Conservation (phyloP, 2,797 vertebrate genomes). For the Loris lydekkerianus region DNA sequence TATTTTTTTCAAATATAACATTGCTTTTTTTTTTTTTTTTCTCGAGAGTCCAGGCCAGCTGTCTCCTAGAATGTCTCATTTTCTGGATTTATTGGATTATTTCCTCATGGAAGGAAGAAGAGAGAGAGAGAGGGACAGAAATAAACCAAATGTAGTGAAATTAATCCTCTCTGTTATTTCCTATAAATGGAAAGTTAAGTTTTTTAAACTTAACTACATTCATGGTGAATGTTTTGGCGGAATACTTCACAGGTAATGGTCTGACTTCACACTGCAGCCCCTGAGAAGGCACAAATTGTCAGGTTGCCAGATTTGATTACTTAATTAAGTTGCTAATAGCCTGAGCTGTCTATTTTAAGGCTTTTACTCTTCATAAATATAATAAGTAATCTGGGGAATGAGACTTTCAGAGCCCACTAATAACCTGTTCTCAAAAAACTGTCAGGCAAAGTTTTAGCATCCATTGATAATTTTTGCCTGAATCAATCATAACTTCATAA, state of each 20-base stretch:
- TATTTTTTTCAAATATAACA: neutral
- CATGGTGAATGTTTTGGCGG: neutral
- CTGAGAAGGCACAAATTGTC: neutral
- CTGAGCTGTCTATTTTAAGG: neutral
- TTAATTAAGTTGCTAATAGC: neutral
- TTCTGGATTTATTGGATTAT: constrained; percentile 26
- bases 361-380: neutral
- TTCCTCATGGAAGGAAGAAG: constrained; percentile 12
- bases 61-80: neutral
- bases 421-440: neutral
- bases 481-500: neutral
- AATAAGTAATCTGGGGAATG: neutral
- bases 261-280: accelerated
- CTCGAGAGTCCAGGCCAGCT: neutral
- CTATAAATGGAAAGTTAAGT: neutral
- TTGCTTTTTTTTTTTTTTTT: neutral
- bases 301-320: neutral
- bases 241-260: neutral
- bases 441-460: neutral
- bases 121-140: neutral
- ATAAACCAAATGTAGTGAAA: neutral
- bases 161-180: neutral
- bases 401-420: neutral
- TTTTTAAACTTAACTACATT: neutral
- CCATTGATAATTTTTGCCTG: neutral